Percentiles rank a stretch among this genome's conserved stretches.
Conservation (phyloP, 2,797 vertebrate species). For the Cirrhinus molitorella region DNA sequence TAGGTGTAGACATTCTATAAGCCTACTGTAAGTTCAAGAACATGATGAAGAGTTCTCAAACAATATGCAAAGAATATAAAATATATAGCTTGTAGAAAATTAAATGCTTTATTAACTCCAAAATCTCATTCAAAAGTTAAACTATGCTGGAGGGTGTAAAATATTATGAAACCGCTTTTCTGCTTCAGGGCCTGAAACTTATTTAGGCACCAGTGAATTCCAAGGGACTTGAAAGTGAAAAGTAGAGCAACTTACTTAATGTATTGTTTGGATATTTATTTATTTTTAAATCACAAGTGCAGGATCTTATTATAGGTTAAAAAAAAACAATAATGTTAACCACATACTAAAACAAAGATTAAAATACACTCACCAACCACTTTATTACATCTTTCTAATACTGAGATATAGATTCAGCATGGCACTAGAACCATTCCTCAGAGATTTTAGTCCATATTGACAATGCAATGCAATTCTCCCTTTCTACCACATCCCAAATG, state of each 20-base stretch:
- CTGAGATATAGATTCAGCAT: not conserved
- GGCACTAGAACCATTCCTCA: not conserved
- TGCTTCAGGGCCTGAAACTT: not conserved
- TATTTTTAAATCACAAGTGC: not conserved
- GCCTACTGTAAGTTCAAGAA: not conserved
- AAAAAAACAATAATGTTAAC: not conserved
- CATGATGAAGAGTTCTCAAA: not conserved
- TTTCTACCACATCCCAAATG: not conserved
- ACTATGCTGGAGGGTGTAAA: not conserved
- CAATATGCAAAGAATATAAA: conserved; percentile 13
- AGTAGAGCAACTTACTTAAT: not conserved
- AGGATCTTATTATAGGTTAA: not conserved
- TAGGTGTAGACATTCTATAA: not conserved
- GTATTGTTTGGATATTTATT: not conserved
- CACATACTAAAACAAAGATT: not conserved
- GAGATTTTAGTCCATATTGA: too few relatives aligned
- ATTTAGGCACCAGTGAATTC: conserved; percentile 23
- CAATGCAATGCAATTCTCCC: not conserved
- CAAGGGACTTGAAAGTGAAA: not conserved
- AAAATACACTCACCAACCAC: not conserved
- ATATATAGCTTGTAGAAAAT: not conserved
- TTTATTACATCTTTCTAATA: not conserved
- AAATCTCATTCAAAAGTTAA: conserved; percentile 11
- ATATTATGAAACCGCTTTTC: not conserved
- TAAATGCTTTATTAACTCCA: not conserved